A percentile compares a stretch with the other conserved stretches of the same genome.
Conservation (phyloP, 2,888 invertebrate genomes). For the Drosophila stalkeri region DNA sequence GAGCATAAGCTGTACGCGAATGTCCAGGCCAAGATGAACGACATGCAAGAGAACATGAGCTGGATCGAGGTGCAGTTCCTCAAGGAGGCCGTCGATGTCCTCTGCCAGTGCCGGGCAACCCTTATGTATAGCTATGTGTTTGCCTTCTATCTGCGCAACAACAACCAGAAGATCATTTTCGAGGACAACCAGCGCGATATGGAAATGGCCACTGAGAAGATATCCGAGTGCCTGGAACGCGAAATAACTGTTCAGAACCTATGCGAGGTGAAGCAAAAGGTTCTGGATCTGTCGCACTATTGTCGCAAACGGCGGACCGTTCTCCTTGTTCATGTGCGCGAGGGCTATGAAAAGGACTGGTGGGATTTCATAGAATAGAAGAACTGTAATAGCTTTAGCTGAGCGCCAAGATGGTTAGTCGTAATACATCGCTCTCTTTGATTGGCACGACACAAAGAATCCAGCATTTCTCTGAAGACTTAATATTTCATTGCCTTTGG, state of each 20-base stretch:
- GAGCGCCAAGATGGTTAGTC: constrained; percentile 3
- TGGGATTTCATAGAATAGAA: constrained; percentile 94
- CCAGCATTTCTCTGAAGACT: constrained; percentile 60
- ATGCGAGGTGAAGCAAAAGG: constrained; percentile 98
- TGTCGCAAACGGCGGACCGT: constrained; percentile 98
- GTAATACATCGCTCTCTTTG: constrained; percentile 12
- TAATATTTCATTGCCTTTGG: constrained; percentile 37
- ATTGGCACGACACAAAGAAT: constrained; percentile 18
- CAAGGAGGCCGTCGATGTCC: constrained; percentile 97
- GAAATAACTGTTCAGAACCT: constrained; percentile 98
- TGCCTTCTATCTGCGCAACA: constrained; percentile 98
- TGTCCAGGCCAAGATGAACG: constrained; percentile 99
- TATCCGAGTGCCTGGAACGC: constrained; percentile 98
- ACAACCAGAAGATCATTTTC: constrained; percentile 99
- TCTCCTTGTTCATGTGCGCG: constrained; percentile 97
- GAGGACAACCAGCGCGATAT: constrained; percentile 99
- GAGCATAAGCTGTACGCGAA: constrained; percentile 98
- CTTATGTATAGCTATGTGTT: constrained; percentile 99
- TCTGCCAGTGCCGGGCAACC: constrained; percentile 98
- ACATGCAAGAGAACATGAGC: constrained; percentile 99
- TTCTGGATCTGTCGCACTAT: constrained; percentile 96
- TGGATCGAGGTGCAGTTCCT: constrained; percentile 99
- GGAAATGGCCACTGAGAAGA: constrained; percentile 98
- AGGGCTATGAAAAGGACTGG: constrained; percentile 99
- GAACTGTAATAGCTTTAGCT: constrained; percentile 1